Percentiles rank a stretch among this genome's conserved stretches.
Evolutionary conservation across 2,888 invertebrate genomes (phyloP).

Genomic region (Charanyca ferruginea): DNA sequence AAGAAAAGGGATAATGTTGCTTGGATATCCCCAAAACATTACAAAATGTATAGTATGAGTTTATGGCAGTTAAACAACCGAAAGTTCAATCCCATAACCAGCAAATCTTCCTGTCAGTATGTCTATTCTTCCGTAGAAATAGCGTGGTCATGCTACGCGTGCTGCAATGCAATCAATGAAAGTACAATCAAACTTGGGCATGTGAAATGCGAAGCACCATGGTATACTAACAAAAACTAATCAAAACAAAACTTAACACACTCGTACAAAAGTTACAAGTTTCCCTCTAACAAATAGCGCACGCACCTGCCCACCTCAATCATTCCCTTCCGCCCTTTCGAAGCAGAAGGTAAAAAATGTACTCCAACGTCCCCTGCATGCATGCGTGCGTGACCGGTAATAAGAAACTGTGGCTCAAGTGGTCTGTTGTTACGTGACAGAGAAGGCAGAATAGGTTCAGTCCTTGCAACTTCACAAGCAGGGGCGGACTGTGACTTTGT

Average conservation of each 20-base stretch:
- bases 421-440: conserved; percentile 1
- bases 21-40: too few species aligned
- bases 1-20: too few species aligned
- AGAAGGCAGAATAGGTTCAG: conserved; percentile 21
- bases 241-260: conserved; percentile 25
- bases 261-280: conserved; percentile 39
- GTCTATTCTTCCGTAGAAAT: too few species aligned
- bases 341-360: conserved; percentile 55
- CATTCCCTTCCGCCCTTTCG: conserved; percentile 75
- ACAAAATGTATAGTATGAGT: too few species aligned
- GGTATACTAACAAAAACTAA: conserved; percentile 10
- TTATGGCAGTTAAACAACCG: too few species aligned
- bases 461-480: background rate
- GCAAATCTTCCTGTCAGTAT: too few species aligned
- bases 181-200: background rate
- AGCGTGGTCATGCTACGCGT: too few species aligned
- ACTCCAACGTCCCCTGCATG: conserved; percentile 62
- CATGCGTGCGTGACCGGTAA: conserved; percentile 71
- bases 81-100: too few species aligned
- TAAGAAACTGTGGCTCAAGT: conserved; percentile 56
- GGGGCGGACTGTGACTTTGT: too few species aligned
- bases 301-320: conserved; percentile 75
- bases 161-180: too few species aligned
- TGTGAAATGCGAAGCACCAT: conserved; percentile 1
- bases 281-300: conserved; percentile 54